phyloP scores from a whole-genome alignment of 1,140 invertebrate species.

The Mamestra configurata region DNA sequence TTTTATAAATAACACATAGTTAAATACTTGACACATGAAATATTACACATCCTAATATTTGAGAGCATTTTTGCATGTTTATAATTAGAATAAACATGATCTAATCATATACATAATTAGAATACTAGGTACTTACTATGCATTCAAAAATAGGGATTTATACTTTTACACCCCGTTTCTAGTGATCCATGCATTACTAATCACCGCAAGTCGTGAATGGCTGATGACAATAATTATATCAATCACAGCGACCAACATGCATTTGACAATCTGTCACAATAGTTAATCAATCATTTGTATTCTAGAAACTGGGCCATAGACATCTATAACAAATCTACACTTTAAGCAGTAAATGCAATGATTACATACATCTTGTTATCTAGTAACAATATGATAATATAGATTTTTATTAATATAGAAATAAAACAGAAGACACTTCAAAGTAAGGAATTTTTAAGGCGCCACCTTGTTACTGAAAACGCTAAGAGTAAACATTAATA shows the following conservation, averaged over 20 bases:
- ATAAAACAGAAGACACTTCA: not conserved
- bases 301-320: not conserved
- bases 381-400: not conserved
- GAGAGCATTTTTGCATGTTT: constrained; percentile 30
- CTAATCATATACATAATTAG: constrained; percentile 31
- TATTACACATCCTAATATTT: constrained; percentile 43
- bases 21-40: constrained; percentile 36
- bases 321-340: constrained; percentile 17
- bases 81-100: constrained; percentile 17
- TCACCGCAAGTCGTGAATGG: no score
- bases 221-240: no score
- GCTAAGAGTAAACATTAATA: not conserved
- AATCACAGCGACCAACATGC: no score
- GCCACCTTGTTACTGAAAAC: not conserved
- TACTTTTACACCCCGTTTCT: not conserved
- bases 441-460: constrained; percentile 6
- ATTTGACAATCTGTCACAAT: no score
- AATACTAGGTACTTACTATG: constrained; percentile 17
- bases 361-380: constrained; percentile 28
- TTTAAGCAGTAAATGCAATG: constrained; percentile 37
- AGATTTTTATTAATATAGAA: not conserved
- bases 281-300: no score
- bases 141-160: not conserved
- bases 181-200: no score
- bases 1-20: constrained; percentile 34